phyloP scores from a whole-genome alignment of 2,113 vertebrate species.

The Raja brachyura region DNA sequence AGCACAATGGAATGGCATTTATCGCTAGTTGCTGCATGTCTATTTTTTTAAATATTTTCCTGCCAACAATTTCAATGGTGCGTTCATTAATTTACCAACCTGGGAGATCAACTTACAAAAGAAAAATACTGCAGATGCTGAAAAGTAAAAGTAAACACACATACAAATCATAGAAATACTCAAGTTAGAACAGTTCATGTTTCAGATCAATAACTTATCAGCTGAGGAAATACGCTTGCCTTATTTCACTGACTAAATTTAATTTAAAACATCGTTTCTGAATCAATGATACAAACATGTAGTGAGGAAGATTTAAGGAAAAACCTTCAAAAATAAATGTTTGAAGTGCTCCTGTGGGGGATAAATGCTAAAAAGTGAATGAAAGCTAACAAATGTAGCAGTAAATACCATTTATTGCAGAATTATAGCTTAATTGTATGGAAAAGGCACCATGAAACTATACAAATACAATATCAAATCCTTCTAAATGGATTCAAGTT shows the following conservation, averaged over 20 bases:
- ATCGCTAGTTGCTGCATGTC: not conserved
- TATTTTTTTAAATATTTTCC: no score
- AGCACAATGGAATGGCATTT: not conserved
- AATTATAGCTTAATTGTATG: constrained; percentile 63
- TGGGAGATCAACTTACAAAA: no score
- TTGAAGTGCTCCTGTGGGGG: not conserved
- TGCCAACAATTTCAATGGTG: no score
- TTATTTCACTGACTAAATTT: not conserved
- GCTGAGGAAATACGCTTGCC: no score
- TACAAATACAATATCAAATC: constrained; percentile 58
- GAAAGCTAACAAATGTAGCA: not conserved
- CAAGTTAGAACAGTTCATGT: no score
- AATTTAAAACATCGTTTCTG: not conserved
- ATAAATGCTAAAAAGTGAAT: not conserved
- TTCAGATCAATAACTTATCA: not conserved
- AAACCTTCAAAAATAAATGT: not conserved
- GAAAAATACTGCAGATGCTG: no score
- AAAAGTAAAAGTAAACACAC: no score
- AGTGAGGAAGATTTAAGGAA: not conserved
- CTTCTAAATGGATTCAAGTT: constrained; percentile 56
- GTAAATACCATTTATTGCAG: constrained; percentile 75
- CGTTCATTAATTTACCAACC: no score
- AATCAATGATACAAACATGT: not conserved
- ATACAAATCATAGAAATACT: no score
- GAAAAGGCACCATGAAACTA: constrained; percentile 80